Conservation (phyloP, 2,797 vertebrate species). For the Paramormyrops hopkinsi region DNA sequence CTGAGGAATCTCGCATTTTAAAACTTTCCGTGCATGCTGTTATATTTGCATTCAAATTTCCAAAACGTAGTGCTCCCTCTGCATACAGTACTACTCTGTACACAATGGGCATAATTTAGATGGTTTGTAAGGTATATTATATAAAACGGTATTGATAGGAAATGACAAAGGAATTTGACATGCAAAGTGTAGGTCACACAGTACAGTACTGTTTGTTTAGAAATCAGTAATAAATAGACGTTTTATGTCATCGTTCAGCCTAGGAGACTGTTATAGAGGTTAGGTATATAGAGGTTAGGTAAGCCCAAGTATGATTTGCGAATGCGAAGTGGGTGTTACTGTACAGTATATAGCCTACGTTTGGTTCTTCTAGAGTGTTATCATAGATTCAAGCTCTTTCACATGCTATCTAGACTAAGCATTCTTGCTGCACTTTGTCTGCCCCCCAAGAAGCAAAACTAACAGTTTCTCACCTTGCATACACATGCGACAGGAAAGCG, state of each 20-base stretch:
- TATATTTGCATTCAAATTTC: not conserved
- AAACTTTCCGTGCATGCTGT: not conserved
- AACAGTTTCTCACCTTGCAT: not conserved
- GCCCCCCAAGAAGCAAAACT: not conserved
- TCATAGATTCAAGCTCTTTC: not conserved
- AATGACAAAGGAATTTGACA: not conserved
- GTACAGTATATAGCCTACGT: not conserved
- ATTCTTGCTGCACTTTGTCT: not conserved
- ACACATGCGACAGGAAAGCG: not conserved
- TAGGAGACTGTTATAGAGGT: too few relatives aligned
- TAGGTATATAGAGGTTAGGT: not conserved
- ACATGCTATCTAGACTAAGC: not conserved
- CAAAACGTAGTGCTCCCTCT: not conserved
- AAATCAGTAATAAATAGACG: not conserved
- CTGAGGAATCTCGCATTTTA: not conserved
- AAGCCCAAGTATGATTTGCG: not conserved
- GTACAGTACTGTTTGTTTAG: not conserved
- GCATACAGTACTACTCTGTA: not conserved
- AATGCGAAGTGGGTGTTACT: not conserved
- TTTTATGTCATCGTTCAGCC: too few relatives aligned
- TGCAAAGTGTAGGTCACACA: not conserved
- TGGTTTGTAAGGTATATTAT: not conserved
- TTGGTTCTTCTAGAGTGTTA: not conserved
- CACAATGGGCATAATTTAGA: not conserved
- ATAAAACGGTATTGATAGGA: not conserved